Conservation (phyloP, 2,113 vertebrate genomes). For the Tachycineta bicolor region DNA sequence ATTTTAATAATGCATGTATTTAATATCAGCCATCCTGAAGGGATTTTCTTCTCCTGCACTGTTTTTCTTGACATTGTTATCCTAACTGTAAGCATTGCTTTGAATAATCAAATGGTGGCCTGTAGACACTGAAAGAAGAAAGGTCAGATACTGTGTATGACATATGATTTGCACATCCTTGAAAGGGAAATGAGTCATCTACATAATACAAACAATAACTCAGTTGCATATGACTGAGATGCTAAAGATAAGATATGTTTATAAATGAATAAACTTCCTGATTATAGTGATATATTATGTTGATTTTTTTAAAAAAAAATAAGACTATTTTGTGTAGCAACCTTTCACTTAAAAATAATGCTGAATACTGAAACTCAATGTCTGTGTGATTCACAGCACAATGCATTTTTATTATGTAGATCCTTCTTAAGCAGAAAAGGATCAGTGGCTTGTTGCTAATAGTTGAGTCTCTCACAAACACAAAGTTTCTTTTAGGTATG, state of each 20-base stretch:
- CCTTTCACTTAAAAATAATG: background rate
- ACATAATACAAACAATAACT: conserved; percentile 76
- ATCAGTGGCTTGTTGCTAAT: background rate
- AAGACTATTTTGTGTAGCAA: background rate
- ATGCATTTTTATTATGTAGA: background rate
- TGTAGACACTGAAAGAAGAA: conserved; percentile 45
- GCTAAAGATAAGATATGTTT: conserved; percentile 82
- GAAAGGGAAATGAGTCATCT: conserved; percentile 80
- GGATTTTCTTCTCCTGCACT: background rate
- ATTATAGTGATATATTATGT: conserved; percentile 42
- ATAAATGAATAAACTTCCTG: conserved; percentile 79
- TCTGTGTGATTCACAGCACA: background rate
- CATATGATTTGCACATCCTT: conserved; percentile 71
- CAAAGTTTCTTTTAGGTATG: background rate
- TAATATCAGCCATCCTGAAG: background rate
- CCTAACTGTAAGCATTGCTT: conserved; percentile 31
- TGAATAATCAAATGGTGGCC: conserved; percentile 56
- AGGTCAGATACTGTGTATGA: conserved; percentile 73
- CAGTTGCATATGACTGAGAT: conserved; percentile 76
- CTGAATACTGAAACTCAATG: background rate
- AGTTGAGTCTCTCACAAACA: background rate
- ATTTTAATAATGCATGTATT: background rate
- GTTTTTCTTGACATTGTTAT: conserved; percentile 41
- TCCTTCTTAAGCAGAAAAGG: background rate
- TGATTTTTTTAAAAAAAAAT: background rate